Base-by-base conservation (phyloP, 2,113 vertebrate species). In the Tor tambroides region DNA sequence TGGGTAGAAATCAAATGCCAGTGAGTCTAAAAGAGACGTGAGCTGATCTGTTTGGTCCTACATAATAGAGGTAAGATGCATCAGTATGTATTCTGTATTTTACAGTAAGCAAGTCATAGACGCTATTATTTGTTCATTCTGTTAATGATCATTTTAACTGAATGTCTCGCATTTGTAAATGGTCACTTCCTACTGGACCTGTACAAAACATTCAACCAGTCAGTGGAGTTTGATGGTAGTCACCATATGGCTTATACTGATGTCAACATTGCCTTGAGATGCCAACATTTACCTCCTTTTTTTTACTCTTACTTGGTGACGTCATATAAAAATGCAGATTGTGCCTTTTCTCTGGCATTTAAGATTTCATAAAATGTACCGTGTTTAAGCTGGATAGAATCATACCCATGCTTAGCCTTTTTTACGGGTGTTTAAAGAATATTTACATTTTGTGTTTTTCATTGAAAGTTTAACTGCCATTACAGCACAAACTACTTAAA, bases 251-350 rank as follows among this genome's bases (percentile, higher is more conserved):
- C 96, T 89, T 96, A 97, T 97, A 89, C 97, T 97, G 93, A 98
- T 98, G 69, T 97, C 97, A 46, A 98, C 96, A 91, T 98, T 96
- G 88, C 95, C 96, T 94, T 94, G 96, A 97, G 92, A 96, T 98
- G 88, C 98, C 97, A 43, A 98, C 96, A 88, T 96, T 97, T 93
- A 98, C 2, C 97, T 97, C 90, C 96, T 97, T 95, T 51, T 96
- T 95, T 97, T 97, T 86, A 97, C 96, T 92, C 35, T 65, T 65
- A 97, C 96, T 97, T 98, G 90, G 21, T 89, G 87, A 14, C 43
- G 51, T 14, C 84, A 85, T 32, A 71, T 46, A 91, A n/a, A 80
- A 21, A 83, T 38, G 26, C 63, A 80, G 72, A 67, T 54, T 54
- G 80, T 83, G 80, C 80, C 80, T 83, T 83, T 51, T 69, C 26